Conservation (phyloP, 30 jellyfish, hydroid and myxozoan species). For the Aurelia sp. region DNA sequence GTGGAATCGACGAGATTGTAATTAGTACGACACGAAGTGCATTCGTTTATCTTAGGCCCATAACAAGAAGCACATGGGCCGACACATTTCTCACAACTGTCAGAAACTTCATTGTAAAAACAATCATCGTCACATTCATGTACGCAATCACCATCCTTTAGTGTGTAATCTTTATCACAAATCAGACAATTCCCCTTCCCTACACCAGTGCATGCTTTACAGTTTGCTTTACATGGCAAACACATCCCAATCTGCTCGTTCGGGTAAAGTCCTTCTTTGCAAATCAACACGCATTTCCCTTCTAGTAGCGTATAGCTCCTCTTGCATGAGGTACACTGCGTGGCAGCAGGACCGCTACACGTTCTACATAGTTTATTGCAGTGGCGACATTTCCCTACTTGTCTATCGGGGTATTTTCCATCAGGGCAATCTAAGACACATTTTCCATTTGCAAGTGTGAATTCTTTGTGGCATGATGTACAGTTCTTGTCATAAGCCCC, state of each 20-base stretch:
- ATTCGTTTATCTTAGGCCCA: constrained; percentile 65
- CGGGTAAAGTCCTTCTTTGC: constrained; percentile 57
- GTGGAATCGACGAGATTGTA: constrained; percentile 37
- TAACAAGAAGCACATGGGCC: constrained; percentile 72
- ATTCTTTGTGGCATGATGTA: constrained; percentile 59
- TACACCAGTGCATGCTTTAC: constrained; percentile 83
- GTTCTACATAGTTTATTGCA: constrained; percentile 73
- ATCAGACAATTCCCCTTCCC: constrained; percentile 48
- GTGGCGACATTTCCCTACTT: constrained; percentile 33
- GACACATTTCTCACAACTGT: constrained; percentile 69
- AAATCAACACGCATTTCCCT: constrained; percentile 54
- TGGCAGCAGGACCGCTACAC: constrained; percentile 52
- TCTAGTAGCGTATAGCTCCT: constrained; percentile 25
- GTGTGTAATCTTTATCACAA: constrained; percentile 53
- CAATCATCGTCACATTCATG: constrained; percentile 40
- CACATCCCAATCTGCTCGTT: constrained; percentile 35
- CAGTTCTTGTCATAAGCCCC: constrained; percentile 53
- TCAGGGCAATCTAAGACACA: constrained; percentile 68
- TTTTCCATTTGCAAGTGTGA: constrained; percentile 43
- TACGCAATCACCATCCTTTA: constrained; percentile 21
- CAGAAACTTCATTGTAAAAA: constrained; percentile 49
- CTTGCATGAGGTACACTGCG: constrained; percentile 73
- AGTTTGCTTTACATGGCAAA: constrained; percentile 65
- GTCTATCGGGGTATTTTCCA: constrained; percentile 43
- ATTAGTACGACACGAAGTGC: constrained; percentile 73